Evolutionary conservation across 1,140 invertebrate species (phyloP), one percentile per base, ranked within the genome.

Genomic region (Megalonaias nervosa): DNA sequence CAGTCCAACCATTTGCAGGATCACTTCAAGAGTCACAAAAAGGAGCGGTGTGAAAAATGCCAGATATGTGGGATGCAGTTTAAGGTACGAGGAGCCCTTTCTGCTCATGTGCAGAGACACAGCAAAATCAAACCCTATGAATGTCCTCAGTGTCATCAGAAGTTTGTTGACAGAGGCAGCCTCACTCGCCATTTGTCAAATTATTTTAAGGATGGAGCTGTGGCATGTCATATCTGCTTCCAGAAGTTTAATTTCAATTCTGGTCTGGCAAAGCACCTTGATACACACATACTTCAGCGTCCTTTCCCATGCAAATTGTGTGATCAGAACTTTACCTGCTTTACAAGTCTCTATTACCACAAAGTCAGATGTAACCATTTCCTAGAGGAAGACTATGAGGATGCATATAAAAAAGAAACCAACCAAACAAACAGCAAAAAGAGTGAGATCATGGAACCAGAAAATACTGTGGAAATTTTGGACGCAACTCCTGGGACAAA

Each of bases 11-110:
- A 78, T 60, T 66, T 78, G 21, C 60, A 31, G 64, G 76, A 78
- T 38, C 76, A 78, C 38, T 71, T 57, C 17, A 48, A 48, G 48
- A 66, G 67, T 12, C 76, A 78, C 56, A 60, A 73, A 21, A 67
- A 78, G 12, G n/a, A 58, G 15, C 72, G 73, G 48, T 55, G 55
- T 11, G 76, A 96, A 86, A 94, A 94, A 60, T 97, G 96, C 88
- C 95, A 96, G 92, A 95, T 94, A 64, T 97, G 96, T 90, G 95
- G 94, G 75, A 97, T 97, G 88, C 96, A 95, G 1, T 97, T 97
- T 89, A 95, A 96, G 85, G 96, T 95, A 12, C 96, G 96, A 90
- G 95, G 96, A 26, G 68, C 58, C 21, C 74, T 80, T 60, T 72
- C 61, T 23, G 59, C 67, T 5, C 83, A 84, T 69, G 64, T 79